Conservation (phyloP, 2,888 invertebrate species). For the Auanema freiburgensis region DNA sequence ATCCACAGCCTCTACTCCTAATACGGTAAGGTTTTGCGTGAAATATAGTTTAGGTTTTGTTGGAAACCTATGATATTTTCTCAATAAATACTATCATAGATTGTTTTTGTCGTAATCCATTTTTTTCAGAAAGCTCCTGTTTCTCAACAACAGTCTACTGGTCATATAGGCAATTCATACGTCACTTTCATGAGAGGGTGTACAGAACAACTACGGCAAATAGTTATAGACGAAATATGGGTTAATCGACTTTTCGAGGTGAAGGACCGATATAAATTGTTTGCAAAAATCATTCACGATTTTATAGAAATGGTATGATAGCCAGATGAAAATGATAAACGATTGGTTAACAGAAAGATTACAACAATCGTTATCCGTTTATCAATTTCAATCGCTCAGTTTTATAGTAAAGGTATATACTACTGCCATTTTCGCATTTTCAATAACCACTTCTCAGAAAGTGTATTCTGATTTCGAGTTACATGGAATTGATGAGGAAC, state of each 20-base stretch:
- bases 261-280: constrained; percentile 19
- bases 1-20: constrained; percentile 21
- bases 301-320: constrained; percentile 86
- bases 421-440: not conserved
- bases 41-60: not conserved
- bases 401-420: constrained; percentile 83
- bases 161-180: constrained; percentile 81
- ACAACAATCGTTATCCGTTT: constrained; percentile 89
- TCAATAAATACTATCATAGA: too few relatives aligned
- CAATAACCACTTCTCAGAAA: constrained; percentile 67
- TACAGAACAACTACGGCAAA: constrained; percentile 95
- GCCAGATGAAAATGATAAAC: constrained; percentile 88
- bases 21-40: not conserved
- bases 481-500: constrained; percentile 96
- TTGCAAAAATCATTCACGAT: constrained; percentile 14
- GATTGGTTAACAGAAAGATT: constrained; percentile 90
- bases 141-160: constrained; percentile 42
- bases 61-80: not conserved
- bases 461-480: constrained; percentile 98
- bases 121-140: constrained; percentile 36
- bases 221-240: constrained; percentile 85
- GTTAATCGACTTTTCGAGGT: constrained; percentile 80
- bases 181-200: constrained; percentile 96
- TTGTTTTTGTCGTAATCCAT: not conserved
- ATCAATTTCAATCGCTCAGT: constrained; percentile 94